phyloP scores from a whole-genome alignment of 2,888 invertebrate genomes.

The Odontomyia ornata region DNA sequence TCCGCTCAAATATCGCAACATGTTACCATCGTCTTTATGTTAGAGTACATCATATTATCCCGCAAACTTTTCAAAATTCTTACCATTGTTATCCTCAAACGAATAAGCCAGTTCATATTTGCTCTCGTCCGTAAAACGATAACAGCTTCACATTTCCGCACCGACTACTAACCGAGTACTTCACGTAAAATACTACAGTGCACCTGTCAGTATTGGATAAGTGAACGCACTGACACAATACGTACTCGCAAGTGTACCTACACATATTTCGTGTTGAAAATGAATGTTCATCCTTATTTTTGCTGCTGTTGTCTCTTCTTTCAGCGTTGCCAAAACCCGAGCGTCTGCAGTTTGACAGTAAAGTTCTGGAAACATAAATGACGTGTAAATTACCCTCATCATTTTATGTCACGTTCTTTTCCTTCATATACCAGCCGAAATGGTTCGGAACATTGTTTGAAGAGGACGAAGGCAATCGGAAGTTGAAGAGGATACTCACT shows the following conservation, averaged over 20 bases:
- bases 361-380: constrained; percentile 47
- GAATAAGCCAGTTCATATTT: neutral
- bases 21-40: no score
- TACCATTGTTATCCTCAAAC: neutral
- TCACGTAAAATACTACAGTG: neutral
- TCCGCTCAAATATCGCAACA: no score
- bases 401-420: constrained; percentile 50
- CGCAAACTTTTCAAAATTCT: no score
- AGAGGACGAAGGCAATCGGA: constrained; percentile 11
- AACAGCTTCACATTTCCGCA: neutral
- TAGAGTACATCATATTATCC: no score
- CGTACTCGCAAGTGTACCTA: no score
- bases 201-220: neutral
- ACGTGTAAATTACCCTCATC: constrained; percentile 51
- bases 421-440: neutral
- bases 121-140: neutral
- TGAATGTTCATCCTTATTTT: neutral
- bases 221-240: neutral
- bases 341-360: neutral
- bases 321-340: neutral
- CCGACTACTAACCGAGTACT: neutral
- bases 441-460: neutral
- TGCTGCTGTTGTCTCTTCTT: neutral
- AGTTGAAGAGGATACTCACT: neutral
- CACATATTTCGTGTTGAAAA: neutral